Evolutionary conservation across 2,113 vertebrate genomes (phyloP).

Genomic region (Catharus bicknelli): DNA sequence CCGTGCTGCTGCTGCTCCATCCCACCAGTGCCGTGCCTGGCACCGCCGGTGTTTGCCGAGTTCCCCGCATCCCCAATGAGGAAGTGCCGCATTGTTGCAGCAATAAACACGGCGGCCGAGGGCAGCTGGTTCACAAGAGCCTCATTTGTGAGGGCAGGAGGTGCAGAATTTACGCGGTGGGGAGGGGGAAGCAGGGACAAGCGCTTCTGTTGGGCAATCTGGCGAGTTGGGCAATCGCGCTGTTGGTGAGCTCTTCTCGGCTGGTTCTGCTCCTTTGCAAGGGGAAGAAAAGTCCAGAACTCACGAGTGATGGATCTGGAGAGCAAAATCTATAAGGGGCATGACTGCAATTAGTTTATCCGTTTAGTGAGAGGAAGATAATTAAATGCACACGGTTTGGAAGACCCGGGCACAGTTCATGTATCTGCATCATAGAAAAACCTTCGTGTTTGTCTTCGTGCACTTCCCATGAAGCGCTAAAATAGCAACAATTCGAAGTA

Average conservation of each 20-base stretch:
- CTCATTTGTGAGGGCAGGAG: not conserved
- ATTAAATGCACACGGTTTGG: not conserved
- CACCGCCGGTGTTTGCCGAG: not conserved
- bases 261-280: not conserved
- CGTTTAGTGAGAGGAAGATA: not conserved
- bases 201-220: not conserved
- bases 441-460: not conserved
- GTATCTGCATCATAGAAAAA: not conserved
- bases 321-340: not conserved
- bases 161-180: accelerated
- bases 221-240: not conserved
- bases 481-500: not conserved
- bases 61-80: not conserved
- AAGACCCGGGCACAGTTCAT: not conserved
- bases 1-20: accelerated
- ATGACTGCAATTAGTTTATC: not conserved
- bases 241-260: not conserved
- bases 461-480: not conserved
- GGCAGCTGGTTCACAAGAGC: not conserved
- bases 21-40: accelerated
- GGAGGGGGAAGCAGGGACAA: not conserved
- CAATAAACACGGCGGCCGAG: not conserved
- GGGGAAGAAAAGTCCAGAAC: not conserved
- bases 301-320: not conserved
- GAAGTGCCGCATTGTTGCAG: conserved; percentile 7